Percentiles rank a stretch among this genome's conserved stretches.
phyloP scores from a whole-genome alignment of 2,797 vertebrate species.

The Sebastes nivosus region DNA sequence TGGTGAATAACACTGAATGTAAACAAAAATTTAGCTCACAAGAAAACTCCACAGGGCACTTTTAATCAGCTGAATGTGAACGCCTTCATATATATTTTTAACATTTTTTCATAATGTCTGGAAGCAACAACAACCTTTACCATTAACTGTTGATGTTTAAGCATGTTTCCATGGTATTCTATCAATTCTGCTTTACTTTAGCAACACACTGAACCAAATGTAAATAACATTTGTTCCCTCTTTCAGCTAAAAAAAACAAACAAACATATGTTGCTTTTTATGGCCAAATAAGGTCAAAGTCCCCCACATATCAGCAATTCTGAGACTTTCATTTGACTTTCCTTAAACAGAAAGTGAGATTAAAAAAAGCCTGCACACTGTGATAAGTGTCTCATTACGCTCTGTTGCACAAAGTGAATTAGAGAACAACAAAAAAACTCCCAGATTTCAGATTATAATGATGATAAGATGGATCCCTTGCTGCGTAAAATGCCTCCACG shows the following conservation, averaged over 20 bases:
- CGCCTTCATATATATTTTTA: background rate
- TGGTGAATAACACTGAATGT: background rate
- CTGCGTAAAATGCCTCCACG: conserved; percentile 26
- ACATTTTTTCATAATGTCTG: background rate
- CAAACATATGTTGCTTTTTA: background rate
- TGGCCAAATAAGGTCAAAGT: background rate
- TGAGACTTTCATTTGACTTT: conserved; percentile 5
- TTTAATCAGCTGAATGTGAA: background rate
- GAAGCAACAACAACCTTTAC: background rate
- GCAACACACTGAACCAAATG: background rate
- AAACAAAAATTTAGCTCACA: background rate
- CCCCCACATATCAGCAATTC: background rate
- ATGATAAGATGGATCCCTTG: conserved; percentile 39
- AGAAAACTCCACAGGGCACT: background rate
- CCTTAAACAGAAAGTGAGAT: conserved; percentile 1
- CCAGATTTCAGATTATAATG: conserved; percentile 29
- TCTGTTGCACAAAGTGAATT: conserved; percentile 30
- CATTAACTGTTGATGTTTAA: background rate
- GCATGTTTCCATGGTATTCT: background rate
- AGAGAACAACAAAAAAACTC: conserved; percentile 14
- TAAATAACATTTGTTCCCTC: background rate
- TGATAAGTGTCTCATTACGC: conserved; percentile 41
- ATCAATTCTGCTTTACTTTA: background rate
- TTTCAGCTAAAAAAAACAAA: background rate
- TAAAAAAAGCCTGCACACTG: conserved; percentile 11